Base-by-base conservation (phyloP, 2,888 invertebrate species). In the Volucella inanis region DNA sequence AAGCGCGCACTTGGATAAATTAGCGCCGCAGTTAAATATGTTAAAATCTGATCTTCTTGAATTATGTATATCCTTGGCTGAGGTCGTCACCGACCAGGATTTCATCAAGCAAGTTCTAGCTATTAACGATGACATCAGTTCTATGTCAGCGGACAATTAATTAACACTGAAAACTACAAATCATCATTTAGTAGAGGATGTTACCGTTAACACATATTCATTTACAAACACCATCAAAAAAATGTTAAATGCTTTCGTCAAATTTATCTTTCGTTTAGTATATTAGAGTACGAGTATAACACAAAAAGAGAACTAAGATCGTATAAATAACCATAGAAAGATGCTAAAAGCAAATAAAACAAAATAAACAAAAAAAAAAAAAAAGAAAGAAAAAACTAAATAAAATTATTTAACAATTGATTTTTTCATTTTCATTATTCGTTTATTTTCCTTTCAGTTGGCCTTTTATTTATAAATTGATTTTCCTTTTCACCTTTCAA, bases 121-220 rank as follows among this genome's bases (percentile, higher is more conserved):
- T 88, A 96, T 97, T 90, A 97, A 98, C 92, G 94, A 95, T 87
- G 95, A 95, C 90, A 97, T 97, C 90, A 95, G 95, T 91, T 94
- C 94, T 89, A 94, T 97, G 92, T 95, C 96, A 87, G 94, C 95
- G 88, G 94, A 94, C 91, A 95, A 95, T 93, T 95, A 94, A 94
- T 76, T 83, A 71, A 83, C 71, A 87, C 71, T 83, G 76, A 87
- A 87, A 79, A 79, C 83, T 62, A 22, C 72, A 15, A 67, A 83
- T 75, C 87, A 76, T 75, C 70, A 71, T 83, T 79, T 79, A 52
- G 62, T 78, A 78, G 78, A 87, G 41, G 84, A 80, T 43, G 65
- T 76, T 38, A 68, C 55, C 41, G 38, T 80, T 10, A 85, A 72
- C 38, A 72, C 72, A 57, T 72, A 77, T 72, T 85, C 81, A 74